Evolutionary conservation across 1,140 invertebrate species (phyloP).

Genomic region (Trialeurodes vaporariorum): DNA sequence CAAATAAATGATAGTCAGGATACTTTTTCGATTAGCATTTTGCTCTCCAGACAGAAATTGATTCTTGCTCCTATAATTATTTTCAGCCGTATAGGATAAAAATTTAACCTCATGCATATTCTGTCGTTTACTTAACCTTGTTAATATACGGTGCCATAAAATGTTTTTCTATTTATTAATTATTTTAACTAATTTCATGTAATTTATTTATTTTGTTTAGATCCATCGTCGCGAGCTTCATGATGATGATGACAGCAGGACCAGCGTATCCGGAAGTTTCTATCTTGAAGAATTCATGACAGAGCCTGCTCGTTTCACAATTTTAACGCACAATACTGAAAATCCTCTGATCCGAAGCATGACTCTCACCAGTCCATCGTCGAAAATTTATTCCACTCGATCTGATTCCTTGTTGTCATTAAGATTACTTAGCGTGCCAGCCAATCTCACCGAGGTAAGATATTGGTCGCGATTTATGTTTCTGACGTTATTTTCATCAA

Average conservation of each 20-base stretch:
- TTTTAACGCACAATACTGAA: constrained; percentile 38
- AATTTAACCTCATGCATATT: too few relatives aligned
- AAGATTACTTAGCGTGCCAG: constrained; percentile 39
- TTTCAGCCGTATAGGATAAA: too few relatives aligned
- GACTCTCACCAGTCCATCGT: constrained; percentile 36
- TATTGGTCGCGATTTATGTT: too few relatives aligned
- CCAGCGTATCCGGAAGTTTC: constrained; percentile 38
- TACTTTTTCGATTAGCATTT: too few relatives aligned
- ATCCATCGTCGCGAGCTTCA: constrained; percentile 38
- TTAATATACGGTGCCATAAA: constrained; percentile 5
- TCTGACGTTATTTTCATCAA: too few relatives aligned
- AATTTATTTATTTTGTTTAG: constrained; percentile 22
- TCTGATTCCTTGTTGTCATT: constrained; percentile 37
- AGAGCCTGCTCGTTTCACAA: constrained; percentile 36
- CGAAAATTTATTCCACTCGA: constrained; percentile 32
- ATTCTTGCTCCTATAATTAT: too few relatives aligned
- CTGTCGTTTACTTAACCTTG: too few relatives aligned
- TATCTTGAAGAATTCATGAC: constrained; percentile 37
- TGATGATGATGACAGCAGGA: constrained; percentile 32
- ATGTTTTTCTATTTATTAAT: too few relatives aligned
- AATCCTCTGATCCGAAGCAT: constrained; percentile 37
- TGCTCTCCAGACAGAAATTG: too few relatives aligned
- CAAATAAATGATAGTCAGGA: too few relatives aligned
- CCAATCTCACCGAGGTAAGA: constrained; percentile 41
- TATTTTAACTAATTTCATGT: constrained; percentile 2